These are phyloP conservation scores for Microtus montanus DNA, from an alignment of 2,113 vertebrate genomes.

Conservation along the genomic window DNA sequence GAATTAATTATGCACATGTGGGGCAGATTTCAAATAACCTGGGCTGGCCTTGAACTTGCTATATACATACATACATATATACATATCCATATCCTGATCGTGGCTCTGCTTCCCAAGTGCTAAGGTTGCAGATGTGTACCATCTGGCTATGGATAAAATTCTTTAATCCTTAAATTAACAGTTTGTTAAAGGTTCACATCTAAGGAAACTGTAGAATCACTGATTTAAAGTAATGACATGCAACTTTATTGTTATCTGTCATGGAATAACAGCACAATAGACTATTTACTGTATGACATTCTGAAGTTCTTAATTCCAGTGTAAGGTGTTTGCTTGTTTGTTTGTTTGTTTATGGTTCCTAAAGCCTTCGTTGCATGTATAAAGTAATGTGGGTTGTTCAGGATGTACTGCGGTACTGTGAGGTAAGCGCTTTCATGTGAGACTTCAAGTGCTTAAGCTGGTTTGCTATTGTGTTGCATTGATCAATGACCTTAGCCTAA, in stretches of 20 bases:
- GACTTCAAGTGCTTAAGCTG: conserved; percentile 36
- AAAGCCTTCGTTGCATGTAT: neutral
- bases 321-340: neutral
- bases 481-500: conserved; percentile 29
- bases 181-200: neutral
- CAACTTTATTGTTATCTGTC: neutral
- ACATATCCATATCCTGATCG: too few species aligned
- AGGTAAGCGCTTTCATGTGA: neutral
- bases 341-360: neutral
- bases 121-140: neutral
- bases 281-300: conserved; percentile 11
- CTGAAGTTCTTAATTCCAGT: neutral
- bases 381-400: neutral
- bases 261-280: neutral
- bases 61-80: too few species aligned
- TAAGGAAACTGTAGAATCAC: neutral
- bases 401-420: neutral
- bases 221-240: conserved; percentile 9
- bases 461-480: conserved; percentile 1
- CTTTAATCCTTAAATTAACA: neutral
- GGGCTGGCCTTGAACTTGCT: neutral
- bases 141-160: neutral
- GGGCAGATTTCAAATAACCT: neutral
- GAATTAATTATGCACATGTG: neutral
- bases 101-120: neutral